Evolutionary conservation across 2,797 vertebrate genomes (phyloP).

Genomic region (Tiaroga cobitis): DNA sequence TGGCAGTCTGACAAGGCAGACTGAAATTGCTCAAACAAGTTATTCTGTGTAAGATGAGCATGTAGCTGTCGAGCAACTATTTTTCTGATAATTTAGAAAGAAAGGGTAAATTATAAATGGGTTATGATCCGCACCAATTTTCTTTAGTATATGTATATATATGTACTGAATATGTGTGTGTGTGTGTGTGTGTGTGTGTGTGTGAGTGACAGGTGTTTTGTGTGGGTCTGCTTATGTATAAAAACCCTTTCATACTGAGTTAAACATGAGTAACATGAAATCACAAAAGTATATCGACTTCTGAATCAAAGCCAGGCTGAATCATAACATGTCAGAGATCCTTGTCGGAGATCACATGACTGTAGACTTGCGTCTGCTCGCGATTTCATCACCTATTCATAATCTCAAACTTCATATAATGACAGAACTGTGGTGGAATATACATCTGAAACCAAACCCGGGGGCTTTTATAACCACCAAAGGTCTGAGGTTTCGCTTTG

Average conservation of each 20-base stretch:
- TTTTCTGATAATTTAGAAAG: too few relatives aligned
- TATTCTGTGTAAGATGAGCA: too few relatives aligned
- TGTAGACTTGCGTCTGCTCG: background rate
- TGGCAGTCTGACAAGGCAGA: background rate
- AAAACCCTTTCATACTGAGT: background rate
- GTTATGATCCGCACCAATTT: too few relatives aligned
- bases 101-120: too few relatives aligned
- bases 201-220: too few relatives aligned
- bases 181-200: background rate
- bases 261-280: background rate
- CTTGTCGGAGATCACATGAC: background rate
- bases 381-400: background rate
- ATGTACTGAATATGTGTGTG: too few relatives aligned
- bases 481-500: background rate
- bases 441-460: conserved; percentile 12
- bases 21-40: background rate
- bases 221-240: background rate
- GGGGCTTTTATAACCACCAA: background rate
- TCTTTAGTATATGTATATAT: too few relatives aligned
- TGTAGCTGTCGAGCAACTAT: too few relatives aligned
- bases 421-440: background rate
- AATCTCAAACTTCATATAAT: background rate
- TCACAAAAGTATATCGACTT: background rate
- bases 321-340: background rate
- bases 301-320: background rate